phyloP scores from a whole-genome alignment of 2,113 vertebrate genomes.

The Myotis davidii region DNA sequence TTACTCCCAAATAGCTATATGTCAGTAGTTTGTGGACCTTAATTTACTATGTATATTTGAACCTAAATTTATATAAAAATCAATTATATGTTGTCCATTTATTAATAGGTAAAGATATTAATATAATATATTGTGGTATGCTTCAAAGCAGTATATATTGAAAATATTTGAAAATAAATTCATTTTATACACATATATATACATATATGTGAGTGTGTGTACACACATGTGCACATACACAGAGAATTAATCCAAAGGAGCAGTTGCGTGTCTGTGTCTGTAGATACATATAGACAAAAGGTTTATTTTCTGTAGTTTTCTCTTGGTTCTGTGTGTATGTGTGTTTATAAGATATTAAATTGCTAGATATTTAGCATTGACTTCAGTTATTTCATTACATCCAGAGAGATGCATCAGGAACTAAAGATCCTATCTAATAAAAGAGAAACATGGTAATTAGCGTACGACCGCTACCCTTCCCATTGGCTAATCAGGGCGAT shows the following conservation, averaged over 20 bases:
- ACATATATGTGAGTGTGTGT: not conserved
- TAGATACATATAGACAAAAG: not conserved
- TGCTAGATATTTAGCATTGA: not conserved
- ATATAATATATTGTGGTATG: not conserved
- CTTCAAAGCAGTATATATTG: not conserved
- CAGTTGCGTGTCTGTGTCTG: not conserved
- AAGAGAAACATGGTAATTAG: too few relatives aligned
- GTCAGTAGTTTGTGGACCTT: not conserved
- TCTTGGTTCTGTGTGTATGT: not conserved
- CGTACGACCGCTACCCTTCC: too few relatives aligned
- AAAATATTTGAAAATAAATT: not conserved
- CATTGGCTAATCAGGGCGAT: too few relatives aligned
- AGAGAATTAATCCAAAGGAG: not conserved
- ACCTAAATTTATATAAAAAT: slow-evolving; percentile 15
- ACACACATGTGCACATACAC: not conserved
- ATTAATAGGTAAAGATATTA: not conserved
- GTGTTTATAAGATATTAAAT: slow-evolving; percentile 27
- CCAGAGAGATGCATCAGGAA: not conserved
- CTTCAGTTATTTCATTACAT: not conserved
- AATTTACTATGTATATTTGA: not conserved
- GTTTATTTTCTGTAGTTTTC: not conserved
- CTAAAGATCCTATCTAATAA: too few relatives aligned
- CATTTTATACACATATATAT: not conserved
- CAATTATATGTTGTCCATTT: not conserved
- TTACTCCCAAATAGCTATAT: not conserved